Evolutionary conservation across 2,888 invertebrate genomes (phyloP).

Genomic region (Clistopyga incitator): DNA sequence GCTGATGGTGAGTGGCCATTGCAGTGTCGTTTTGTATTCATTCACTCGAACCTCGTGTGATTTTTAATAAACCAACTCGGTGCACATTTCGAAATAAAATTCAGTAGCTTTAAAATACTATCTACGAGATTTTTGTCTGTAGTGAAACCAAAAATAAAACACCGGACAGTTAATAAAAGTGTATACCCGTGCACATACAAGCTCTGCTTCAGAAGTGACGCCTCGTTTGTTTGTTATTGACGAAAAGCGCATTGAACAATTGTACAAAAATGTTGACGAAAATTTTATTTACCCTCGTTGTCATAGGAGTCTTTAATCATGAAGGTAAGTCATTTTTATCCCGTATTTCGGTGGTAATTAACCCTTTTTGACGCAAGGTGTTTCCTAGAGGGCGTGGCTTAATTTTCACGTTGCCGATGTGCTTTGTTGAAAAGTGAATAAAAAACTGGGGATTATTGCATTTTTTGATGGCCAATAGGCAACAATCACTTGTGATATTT

Average conservation of each 20-base stretch:
- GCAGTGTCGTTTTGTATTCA: constrained; percentile 33
- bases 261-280: constrained; percentile 53
- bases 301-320: constrained; percentile 36
- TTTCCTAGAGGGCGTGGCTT: constrained; percentile 57
- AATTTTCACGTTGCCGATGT: neutral
- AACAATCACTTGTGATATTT: neutral
- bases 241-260: neutral
- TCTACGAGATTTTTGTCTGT: neutral
- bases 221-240: constrained; percentile 26
- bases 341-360: neutral
- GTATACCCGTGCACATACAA: neutral
- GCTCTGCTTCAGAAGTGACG: constrained; percentile 3
- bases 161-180: neutral
- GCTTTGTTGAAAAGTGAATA: no score
- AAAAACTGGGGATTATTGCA: neutral
- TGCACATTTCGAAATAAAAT: neutral
- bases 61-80: neutral
- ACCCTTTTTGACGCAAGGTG: neutral
- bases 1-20: constrained; percentile 34
- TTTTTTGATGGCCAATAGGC: neutral
- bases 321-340: constrained; percentile 30
- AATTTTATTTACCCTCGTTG: constrained; percentile 32
- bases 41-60: constrained; percentile 20
- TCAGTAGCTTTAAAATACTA: neutral
- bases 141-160: neutral